phyloP scores from a whole-genome alignment of 2,797 vertebrate species.

The Bufotes viridis region DNA sequence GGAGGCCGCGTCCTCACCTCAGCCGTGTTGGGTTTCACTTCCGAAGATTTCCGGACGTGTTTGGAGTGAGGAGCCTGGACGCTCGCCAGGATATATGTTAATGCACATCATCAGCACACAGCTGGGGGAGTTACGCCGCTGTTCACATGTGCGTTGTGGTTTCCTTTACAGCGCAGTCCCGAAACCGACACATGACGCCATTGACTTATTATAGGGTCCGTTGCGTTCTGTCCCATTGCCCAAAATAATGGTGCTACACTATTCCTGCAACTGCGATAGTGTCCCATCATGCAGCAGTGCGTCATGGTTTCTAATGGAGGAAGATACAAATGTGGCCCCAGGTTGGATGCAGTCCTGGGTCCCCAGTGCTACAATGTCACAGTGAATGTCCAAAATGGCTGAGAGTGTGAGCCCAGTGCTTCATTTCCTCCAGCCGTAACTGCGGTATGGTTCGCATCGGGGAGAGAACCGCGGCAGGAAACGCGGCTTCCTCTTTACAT shows the following conservation, averaged over 20 bases:
- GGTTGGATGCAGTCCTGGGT: not conserved
- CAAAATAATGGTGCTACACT: too few relatives aligned
- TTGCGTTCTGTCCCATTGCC: too few relatives aligned
- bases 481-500: slow-evolving; percentile 2
- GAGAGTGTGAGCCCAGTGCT: too few relatives aligned
- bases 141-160: not conserved
- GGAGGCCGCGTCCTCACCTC: not conserved
- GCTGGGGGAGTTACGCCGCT: not conserved
- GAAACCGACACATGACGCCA: too few relatives aligned
- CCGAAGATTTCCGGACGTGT: not conserved
- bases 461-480: slow-evolving; percentile 13
- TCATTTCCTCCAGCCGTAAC: not conserved
- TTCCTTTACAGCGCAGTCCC: too few relatives aligned
- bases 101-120: not conserved
- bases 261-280: too few relatives aligned
- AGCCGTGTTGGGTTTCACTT: slow-evolving; percentile 15
- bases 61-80: not conserved
- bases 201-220: too few relatives aligned
- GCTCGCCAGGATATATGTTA: not conserved
- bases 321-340: too few relatives aligned
- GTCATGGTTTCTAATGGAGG: too few relatives aligned
- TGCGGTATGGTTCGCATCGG: not conserved
- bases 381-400: not conserved
- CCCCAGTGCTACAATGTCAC: not conserved
- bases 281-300: too few relatives aligned